Evolutionary conservation across 30 jellyfish, hydroid and myxozoan genomes (phyloP).

Genomic region (Aurelia sp.): DNA sequence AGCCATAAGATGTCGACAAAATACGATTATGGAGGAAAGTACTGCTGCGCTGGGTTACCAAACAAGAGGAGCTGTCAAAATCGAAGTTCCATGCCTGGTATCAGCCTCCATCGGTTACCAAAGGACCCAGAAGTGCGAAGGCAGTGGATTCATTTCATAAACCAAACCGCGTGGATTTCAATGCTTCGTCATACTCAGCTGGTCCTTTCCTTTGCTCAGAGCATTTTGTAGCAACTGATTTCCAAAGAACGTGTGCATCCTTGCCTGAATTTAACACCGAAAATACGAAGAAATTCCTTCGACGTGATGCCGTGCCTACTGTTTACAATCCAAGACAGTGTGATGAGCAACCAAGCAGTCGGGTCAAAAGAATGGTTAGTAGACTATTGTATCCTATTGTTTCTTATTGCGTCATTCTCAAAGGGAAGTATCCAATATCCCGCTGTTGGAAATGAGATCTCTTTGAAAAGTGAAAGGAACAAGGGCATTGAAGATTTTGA

Average conservation of each 20-base stretch:
- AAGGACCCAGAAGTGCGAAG: constrained; percentile 2
- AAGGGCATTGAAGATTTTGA: no score
- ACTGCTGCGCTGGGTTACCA: constrained; percentile 36
- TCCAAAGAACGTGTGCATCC: constrained; percentile 4
- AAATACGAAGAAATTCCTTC: constrained; percentile 2
- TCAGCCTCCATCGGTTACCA: constrained; percentile 5
- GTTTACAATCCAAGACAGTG: not conserved
- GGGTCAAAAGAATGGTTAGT: not conserved
- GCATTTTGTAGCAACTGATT: constrained; percentile 25
- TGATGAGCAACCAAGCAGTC: constrained; percentile 16
- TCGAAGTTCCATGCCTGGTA: constrained; percentile 25
- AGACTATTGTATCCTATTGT: no score
- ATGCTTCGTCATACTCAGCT: not conserved
- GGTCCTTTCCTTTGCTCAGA: constrained; percentile 26
- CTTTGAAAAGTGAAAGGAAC: no score
- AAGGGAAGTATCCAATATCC: no score
- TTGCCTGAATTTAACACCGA: constrained; percentile 4
- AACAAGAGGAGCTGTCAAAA: constrained; percentile 6
- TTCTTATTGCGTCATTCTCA: no score
- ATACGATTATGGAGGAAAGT: constrained; percentile 23
- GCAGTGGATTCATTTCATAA: constrained; percentile 17
- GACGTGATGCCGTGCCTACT: constrained; percentile 15
- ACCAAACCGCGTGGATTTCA: not conserved
- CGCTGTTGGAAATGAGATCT: no score
- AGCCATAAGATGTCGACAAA: not conserved